These are phyloP conservation scores for Hyposoter dolosus DNA, from an alignment of 2,888 invertebrate genomes.

Conservation along the genomic window DNA sequence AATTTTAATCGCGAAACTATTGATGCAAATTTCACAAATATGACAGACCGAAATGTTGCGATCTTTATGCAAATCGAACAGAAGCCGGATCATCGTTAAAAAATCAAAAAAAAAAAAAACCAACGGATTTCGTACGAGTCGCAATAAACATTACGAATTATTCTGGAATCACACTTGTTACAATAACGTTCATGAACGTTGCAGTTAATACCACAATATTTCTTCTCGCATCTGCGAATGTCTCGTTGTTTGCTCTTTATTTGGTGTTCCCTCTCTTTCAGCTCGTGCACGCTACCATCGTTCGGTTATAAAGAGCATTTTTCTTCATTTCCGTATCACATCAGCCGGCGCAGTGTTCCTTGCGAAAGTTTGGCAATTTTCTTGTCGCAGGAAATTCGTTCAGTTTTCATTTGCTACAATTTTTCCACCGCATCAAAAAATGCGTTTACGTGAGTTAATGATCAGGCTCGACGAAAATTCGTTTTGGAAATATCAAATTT, in stretches of 20 bases:
- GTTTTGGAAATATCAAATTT: background rate
- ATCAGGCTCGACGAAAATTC: background rate
- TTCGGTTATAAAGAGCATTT: background rate
- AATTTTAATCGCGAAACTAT: background rate
- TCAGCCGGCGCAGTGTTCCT: background rate
- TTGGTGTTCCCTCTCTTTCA: background rate
- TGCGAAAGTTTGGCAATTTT: background rate
- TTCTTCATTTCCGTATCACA: background rate
- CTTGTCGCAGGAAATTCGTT: background rate
- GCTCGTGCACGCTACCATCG: background rate
- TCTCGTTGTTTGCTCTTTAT: background rate
- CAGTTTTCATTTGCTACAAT: background rate
- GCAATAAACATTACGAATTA: background rate
- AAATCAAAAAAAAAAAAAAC: background rate
- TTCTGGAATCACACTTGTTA: background rate
- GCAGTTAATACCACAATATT: slow-evolving; percentile 6
- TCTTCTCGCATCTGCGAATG: background rate
- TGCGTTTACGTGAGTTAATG: background rate
- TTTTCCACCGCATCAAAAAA: background rate
- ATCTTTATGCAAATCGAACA: background rate
- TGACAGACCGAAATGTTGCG: background rate
- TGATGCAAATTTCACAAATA: background rate
- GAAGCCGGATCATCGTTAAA: background rate
- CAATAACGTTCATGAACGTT: background rate
- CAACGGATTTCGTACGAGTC: background rate